phyloP scores from a whole-genome alignment of 2,888 invertebrate genomes.

The Drosophila kanekoi region DNA sequence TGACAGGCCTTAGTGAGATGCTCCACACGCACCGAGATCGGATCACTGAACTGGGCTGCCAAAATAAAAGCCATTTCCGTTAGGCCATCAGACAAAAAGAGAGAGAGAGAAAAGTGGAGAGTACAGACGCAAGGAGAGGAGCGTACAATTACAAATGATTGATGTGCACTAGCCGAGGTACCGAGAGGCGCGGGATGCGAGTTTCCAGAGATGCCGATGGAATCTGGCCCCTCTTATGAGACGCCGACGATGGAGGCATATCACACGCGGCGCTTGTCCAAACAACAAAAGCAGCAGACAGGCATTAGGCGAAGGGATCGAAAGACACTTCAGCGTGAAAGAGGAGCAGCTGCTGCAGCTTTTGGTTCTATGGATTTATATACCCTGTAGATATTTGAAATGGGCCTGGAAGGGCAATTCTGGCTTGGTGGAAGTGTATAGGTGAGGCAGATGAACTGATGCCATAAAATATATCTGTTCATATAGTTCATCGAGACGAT shows the following conservation, averaged over 20 bases:
- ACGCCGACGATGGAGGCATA: constrained; percentile 61
- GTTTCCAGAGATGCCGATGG: constrained; percentile 5
- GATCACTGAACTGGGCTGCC: constrained; percentile 61
- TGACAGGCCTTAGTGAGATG: constrained; percentile 41
- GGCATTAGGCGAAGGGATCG: constrained; percentile 25
- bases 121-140: constrained; percentile 23
- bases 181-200: constrained; percentile 5
- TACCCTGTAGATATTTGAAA: no score
- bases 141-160: constrained; percentile 72
- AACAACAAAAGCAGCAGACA: constrained; percentile 44
- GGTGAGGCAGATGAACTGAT: no score
- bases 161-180: constrained; percentile 54
- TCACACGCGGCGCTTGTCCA: constrained; percentile 69
- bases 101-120: constrained; percentile 11
- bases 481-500: no score
- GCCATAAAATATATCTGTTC: no score
- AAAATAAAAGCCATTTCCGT: constrained; percentile 70
- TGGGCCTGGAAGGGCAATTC: no score
- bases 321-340: constrained; percentile 22
- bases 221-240: constrained; percentile 22
- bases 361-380: constrained; percentile 41
- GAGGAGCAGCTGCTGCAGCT: constrained; percentile 45
- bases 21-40: constrained; percentile 34
- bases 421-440: no score
- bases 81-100: constrained; percentile 21